Evolutionary conservation across 2,797 vertebrate species (phyloP).

Genomic region (Crocidura indochinensis): DNA sequence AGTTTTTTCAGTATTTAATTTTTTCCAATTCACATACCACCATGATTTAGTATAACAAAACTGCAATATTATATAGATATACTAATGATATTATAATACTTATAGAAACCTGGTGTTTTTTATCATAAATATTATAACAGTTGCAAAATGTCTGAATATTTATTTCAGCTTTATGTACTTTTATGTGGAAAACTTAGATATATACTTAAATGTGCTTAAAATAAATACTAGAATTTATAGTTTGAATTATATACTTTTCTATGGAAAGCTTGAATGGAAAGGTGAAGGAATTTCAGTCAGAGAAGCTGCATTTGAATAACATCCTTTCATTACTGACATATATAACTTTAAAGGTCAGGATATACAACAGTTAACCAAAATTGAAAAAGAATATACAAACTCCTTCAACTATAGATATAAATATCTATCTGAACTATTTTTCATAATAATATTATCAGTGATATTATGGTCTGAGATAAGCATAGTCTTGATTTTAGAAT

Average conservation of each 20-base stretch:
- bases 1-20: neutral
- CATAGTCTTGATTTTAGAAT: no score
- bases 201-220: neutral
- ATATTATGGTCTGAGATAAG: neutral
- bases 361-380: neutral
- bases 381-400: neutral
- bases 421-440: slow-evolving; percentile 20
- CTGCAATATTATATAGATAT: slow-evolving; percentile 49
- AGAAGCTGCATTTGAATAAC: slow-evolving; percentile 31
- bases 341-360: neutral
- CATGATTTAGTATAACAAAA: slow-evolving; percentile 6
- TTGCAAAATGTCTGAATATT: neutral
- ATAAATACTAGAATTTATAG: no score
- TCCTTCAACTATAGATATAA: slow-evolving; percentile 16
- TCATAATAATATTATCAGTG: neutral
- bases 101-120: neutral
- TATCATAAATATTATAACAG: neutral
- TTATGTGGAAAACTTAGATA: neutral
- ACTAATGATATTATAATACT: slow-evolving; percentile 43
- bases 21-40: slow-evolving; percentile 53
- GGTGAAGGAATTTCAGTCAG: slow-evolving; percentile 16
- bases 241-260: no score
- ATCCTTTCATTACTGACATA: neutral
- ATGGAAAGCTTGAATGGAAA: neutral
- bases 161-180: slow-evolving; percentile 8